Base-by-base conservation (phyloP, 2,888 invertebrate genomes). In the Tubulanus polymorphus region DNA sequence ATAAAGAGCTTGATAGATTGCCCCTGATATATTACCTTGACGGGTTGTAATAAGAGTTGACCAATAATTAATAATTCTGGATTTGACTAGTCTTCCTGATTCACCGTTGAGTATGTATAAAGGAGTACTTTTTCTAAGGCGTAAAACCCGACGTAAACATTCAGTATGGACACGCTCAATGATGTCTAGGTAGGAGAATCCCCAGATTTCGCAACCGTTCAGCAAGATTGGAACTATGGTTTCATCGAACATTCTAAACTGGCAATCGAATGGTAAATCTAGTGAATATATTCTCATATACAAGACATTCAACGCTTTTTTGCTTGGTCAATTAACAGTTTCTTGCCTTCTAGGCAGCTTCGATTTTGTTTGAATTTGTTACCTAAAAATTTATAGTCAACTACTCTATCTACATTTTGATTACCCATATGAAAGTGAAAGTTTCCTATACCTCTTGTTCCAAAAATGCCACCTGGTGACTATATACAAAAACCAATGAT, bases 51-150 rank as follows among this genome's bases (percentile, higher is more conserved):
- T n/a, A n/a, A n/a, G n/a, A n/a, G n/a, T n/a, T n/a, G n/a, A n/a
- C 48, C 48, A 54, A 27, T 26, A 54, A 23, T 15, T 20, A 23
- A 54, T 12, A 48, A 51, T 54, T 20, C 49, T 28, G 6, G 35
- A 10, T 54, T 50, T 51, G 18, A 54, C 37, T 28, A 27, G 51
- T 15, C 49, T 27, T 12, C 50, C 37, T 10, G 51, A 41, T 37
- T 54, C 54, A 10, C 54, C 48, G 49, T 54, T 48, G 3, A 54
- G 29, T 51, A 55, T 55, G 51, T 23, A 51, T 12, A 30, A 51
- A 2, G 55, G 51, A 18, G 50, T 55, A 20, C 41, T n/a, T 12
- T 8, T 51, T 51, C 35, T 55, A 29, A 55, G 23, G 12, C 28
- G 23, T n/a, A 55, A 18, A 1, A 55, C 15, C 23, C 32, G 28